Conservation (phyloP, 2,113 vertebrate species). For the Myotis brandtii region DNA sequence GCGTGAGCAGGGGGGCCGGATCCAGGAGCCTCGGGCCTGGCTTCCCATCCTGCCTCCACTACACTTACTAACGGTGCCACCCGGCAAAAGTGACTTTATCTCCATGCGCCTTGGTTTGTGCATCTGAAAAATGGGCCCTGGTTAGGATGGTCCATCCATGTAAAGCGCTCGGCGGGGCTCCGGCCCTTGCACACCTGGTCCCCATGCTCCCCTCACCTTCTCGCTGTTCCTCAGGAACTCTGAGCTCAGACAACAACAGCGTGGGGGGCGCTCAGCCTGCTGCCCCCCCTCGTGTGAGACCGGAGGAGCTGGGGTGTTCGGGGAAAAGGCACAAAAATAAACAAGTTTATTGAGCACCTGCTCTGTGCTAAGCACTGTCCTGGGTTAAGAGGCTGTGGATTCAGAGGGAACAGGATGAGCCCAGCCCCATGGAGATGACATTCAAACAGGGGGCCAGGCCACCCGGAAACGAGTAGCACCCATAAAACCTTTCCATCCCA, state of each 20-base stretch:
- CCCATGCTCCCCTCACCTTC: fast-evolving
- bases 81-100: not conserved
- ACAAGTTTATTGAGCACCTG: not conserved
- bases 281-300: fast-evolving
- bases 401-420: not conserved
- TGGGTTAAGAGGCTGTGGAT: not conserved
- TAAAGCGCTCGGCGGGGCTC: fast-evolving
- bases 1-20: not conserved
- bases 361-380: not conserved
- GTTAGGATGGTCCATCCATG: fast-evolving
- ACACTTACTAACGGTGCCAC: not conserved
- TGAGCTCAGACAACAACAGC: not conserved
- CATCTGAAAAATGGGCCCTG: not conserved
- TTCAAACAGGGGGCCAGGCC: not conserved
- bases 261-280: not conserved
- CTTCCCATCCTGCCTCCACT: not conserved
- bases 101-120: not conserved
- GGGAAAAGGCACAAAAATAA: not conserved
- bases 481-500: not conserved
- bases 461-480: not conserved
- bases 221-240: not conserved
- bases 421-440: not conserved
- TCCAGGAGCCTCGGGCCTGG: not conserved
- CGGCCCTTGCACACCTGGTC: fast-evolving
- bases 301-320: not conserved